A percentile compares a stretch with the other conserved stretches of the same genome.
phyloP scores from a whole-genome alignment of 2,113 vertebrate genomes.

The Sander vitreus region DNA sequence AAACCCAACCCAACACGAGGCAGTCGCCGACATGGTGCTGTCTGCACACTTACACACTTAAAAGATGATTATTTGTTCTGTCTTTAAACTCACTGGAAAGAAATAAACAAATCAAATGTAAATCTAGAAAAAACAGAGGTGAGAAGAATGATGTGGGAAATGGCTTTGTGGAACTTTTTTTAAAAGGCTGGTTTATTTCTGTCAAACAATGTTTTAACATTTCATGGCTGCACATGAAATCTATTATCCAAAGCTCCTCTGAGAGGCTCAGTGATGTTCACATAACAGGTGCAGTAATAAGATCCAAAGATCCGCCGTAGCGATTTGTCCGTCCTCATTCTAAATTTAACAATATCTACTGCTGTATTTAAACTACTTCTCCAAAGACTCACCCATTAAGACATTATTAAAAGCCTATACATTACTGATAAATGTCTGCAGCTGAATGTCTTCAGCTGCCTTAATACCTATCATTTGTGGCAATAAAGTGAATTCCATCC shows the following conservation, averaged over 20 bases:
- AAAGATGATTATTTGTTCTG: constrained; percentile 45
- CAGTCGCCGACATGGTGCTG: constrained; percentile 47
- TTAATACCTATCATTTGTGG: constrained; percentile 65
- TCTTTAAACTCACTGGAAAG: constrained; percentile 33
- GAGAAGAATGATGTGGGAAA: constrained; percentile 30
- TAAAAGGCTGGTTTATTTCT: constrained; percentile 45
- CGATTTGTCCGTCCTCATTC: constrained; percentile 29
- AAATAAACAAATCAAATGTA: constrained; percentile 70
- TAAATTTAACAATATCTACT: constrained; percentile 33
- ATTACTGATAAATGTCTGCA: constrained; percentile 37
- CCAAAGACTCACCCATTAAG: constrained; percentile 36
- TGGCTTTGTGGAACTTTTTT: constrained; percentile 32
- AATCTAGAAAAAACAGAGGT: constrained; percentile 36
- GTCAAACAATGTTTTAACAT: constrained; percentile 49
- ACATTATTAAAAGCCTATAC: constrained; percentile 54
- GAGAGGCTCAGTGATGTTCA: constrained; percentile 51
- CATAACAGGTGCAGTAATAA: constrained; percentile 52
- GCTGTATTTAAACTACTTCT: constrained; percentile 42
- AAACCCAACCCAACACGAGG: constrained; percentile 42
- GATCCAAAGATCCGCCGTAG: constrained; percentile 40
- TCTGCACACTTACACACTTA: constrained; percentile 46
- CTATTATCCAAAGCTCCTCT: constrained; percentile 42
- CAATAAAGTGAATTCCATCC: constrained; percentile 71
- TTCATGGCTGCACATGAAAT: constrained; percentile 45
- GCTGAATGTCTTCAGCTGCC: constrained; percentile 21